Evolutionary conservation across 2,113 vertebrate genomes (phyloP), one percentile per base, ranked within the genome.

Genomic region (Rhegmatorhina hoffmannsi): DNA sequence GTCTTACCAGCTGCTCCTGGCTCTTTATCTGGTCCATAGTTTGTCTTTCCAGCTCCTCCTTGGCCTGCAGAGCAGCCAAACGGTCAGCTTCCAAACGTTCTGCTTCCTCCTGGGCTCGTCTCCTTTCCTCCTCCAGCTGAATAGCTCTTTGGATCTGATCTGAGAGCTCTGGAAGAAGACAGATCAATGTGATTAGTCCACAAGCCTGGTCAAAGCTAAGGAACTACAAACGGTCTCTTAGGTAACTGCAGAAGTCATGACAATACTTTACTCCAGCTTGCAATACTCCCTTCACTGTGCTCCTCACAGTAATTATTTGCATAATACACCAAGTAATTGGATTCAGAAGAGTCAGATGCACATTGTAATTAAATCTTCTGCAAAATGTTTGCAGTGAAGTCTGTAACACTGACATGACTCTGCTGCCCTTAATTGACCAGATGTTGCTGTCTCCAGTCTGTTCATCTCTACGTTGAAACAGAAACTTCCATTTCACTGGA

Each of bases 1-100:
- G 80, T 76, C 98, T 97, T 98, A 99, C 99, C 99, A 99, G 98
- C 96, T 99, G 99, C 94, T 99, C 99, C 98, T 99, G 99, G 98
- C 97, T 99, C 98, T 99, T 99, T 20, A 99, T 98, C 97, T 99
- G 99, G 95, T 99, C 98, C 91, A 97, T 98, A 4, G 98, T 98
- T 96, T 99, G 98, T 81, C 97, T 98, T 95, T 98, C 98, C 97
- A 99, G 98, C 95, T 99, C 99, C 79, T 99, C 99, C 96, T 99
- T 99, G 96, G 99, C 99, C n/a, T 98, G 98, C 59, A 99, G 97
- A 60, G 99, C 99, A 44, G 98, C 98, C 97, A 99, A 96, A 33
- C 99, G 98, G 89, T 99, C 99, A 4, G 98, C 96, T 97, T 99
- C 99, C 96, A 99, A 97, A 79, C 99, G 98, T 80, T 98, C 98